phyloP scores from a whole-genome alignment of 2,797 vertebrate species.

The Nyctibius grandis region DNA sequence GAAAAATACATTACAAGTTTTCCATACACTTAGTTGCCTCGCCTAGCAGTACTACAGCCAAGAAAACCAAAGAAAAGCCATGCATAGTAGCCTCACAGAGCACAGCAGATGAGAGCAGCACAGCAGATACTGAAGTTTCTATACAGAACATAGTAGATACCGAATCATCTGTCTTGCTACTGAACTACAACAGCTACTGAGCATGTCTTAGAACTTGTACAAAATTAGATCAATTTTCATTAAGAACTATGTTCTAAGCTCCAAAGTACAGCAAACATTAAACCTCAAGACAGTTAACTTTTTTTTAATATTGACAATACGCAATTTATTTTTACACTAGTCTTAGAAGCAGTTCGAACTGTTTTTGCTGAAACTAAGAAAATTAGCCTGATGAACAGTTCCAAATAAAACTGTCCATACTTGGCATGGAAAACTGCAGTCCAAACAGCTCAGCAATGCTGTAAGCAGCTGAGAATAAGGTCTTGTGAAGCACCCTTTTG shows the following conservation, averaged over 20 bases:
- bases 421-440: slow-evolving; percentile 59
- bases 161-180: neutral
- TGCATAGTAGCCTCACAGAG: neutral
- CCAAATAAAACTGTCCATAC: slow-evolving; percentile 46
- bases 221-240: neutral
- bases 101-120: rapidly evolving
- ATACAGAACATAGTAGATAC: rapidly evolving
- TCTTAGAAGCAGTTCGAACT: neutral
- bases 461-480: slow-evolving; percentile 8
- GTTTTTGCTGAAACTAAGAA: slow-evolving; percentile 21
- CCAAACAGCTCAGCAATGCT: neutral
- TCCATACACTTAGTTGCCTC: neutral
- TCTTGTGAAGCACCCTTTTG: neutral
- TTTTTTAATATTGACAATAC: neutral
- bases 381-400: neutral
- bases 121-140: neutral
- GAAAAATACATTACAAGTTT: neutral
- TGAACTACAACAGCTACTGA: neutral
- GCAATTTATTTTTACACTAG: neutral
- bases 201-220: neutral
- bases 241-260: neutral
- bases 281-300: neutral
- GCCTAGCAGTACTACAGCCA: neutral
- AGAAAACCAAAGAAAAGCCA: neutral
- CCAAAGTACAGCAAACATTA: neutral